A percentile compares a stretch with the other conserved stretches of the same genome.
Evolutionary conservation across 2,113 vertebrate species (phyloP).

Genomic region (Heptranchias perlo): DNA sequence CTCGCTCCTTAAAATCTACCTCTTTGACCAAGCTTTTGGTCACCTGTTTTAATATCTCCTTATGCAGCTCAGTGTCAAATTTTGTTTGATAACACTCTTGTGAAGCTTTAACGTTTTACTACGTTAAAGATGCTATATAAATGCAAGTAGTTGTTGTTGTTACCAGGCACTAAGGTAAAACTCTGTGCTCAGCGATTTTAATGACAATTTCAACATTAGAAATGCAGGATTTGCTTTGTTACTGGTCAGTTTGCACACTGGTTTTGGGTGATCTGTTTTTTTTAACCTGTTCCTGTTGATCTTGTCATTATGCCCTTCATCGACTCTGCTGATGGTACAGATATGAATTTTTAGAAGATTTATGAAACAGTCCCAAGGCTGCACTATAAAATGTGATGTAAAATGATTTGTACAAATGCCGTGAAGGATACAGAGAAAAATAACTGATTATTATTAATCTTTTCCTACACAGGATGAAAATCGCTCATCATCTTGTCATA

Average conservation of each 20-base stretch:
- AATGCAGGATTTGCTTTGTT: neutral
- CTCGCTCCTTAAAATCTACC: no score
- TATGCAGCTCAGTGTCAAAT: no score
- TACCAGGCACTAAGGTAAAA: neutral
- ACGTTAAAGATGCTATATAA: neutral
- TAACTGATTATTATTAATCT: neutral
- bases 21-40: no score
- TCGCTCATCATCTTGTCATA: neutral
- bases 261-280: neutral
- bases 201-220: neutral
- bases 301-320: neutral
- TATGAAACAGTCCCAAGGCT: neutral
- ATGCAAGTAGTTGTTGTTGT: neutral
- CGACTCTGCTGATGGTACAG: neutral
- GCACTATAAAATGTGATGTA: neutral
- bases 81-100: no score
- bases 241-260: neutral
- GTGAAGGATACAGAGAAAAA: neutral
- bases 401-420: neutral
- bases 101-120: no score
- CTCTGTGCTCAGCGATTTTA: neutral
- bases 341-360: neutral
- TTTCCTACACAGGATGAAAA: neutral
- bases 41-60: no score
- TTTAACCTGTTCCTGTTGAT: neutral